Evolutionary conservation across 2,888 invertebrate species (phyloP).

Genomic region (Tenthredo amoena): DNA sequence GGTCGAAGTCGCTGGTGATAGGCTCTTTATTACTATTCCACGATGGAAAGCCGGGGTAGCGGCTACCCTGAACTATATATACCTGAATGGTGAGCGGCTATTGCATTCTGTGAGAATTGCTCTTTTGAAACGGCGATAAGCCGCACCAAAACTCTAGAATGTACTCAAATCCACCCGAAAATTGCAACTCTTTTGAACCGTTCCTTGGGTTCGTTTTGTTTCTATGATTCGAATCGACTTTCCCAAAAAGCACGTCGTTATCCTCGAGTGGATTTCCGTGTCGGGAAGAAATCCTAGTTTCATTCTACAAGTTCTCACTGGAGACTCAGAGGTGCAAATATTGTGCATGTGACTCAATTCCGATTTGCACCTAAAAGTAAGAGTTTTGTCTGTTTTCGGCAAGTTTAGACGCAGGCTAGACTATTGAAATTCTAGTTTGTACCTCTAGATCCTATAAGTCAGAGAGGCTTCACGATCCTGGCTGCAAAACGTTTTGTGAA

Average conservation of each 20-base stretch:
- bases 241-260: neutral
- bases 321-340: too few relatives aligned
- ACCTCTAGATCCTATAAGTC: too few relatives aligned
- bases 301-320: too few relatives aligned
- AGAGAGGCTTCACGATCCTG: too few relatives aligned
- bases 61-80: conserved; percentile 87
- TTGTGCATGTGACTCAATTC: too few relatives aligned
- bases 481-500: too few relatives aligned
- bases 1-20: conserved; percentile 84
- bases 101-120: neutral
- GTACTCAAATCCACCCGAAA: neutral
- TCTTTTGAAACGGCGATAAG: neutral
- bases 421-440: too few relatives aligned
- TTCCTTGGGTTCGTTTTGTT: conserved; percentile 40
- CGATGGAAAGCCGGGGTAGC: conserved; percentile 88
- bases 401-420: too few relatives aligned
- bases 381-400: too few relatives aligned
- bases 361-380: too few relatives aligned
- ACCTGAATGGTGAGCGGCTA: conserved; percentile 83
- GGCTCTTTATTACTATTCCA: conserved; percentile 87
- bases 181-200: neutral
- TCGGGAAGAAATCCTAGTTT: too few relatives aligned
- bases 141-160: neutral
- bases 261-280: conserved; percentile 71
- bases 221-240: neutral